Conservation (phyloP, 2,797 vertebrate genomes). For the Cossypha polioptera region DNA sequence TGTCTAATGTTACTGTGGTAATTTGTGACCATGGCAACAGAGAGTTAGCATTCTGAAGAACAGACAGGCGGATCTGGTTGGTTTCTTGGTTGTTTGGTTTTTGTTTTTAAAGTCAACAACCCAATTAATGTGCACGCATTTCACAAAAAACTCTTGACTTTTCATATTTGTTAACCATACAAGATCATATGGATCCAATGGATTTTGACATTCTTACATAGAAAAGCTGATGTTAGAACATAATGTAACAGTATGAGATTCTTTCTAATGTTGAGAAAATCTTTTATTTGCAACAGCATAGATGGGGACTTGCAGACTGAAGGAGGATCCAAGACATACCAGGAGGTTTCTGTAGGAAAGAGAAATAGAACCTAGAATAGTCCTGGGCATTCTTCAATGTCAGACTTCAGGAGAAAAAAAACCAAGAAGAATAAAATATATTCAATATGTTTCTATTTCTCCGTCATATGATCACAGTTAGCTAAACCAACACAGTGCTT, state of each 20-base stretch:
- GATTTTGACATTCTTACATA: neutral
- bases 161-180: neutral
- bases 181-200: neutral
- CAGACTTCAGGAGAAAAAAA: accelerated
- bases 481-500: neutral
- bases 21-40: slow-evolving; percentile 54
- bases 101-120: neutral
- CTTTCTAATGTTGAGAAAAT: neutral
- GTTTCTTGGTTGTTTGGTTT: neutral
- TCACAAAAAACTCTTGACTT: neutral
- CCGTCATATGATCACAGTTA: neutral
- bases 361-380: neutral
- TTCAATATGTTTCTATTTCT: neutral
- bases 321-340: neutral
- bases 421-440: neutral
- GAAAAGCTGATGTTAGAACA: neutral
- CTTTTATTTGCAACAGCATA: neutral
- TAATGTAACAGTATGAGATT: neutral
- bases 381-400: neutral
- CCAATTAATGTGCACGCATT: neutral
- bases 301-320: neutral
- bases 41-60: slow-evolving; percentile 1
- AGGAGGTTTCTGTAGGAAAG: neutral
- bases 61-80: neutral
- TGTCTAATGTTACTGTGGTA: slow-evolving; percentile 48